Evolutionary conservation across 2,797 vertebrate species (phyloP).

Genomic region (Parotocinclus haroldoi): DNA sequence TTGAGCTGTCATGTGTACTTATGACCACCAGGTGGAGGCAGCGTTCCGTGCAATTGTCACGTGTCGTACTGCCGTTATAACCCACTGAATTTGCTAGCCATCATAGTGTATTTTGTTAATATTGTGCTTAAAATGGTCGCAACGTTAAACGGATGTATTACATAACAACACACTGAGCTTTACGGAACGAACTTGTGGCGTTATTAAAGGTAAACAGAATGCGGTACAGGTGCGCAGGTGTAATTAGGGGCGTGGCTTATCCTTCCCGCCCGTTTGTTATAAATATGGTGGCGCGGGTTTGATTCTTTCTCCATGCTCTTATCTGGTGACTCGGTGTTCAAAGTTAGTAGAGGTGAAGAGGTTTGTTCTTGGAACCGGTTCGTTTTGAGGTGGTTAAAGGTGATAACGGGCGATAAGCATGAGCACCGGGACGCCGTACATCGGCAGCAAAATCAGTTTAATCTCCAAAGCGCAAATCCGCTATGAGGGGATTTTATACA

Average conservation of each 20-base stretch:
- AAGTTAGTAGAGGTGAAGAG: no score
- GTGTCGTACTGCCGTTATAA: no score
- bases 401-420: conserved; percentile 54
- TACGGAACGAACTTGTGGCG: no score
- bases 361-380: not conserved
- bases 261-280: not conserved
- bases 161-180: not conserved
- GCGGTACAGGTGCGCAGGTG: conserved; percentile 16
- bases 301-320: accelerated
- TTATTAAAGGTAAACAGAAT: not conserved
- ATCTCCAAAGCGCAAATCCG: conserved; percentile 94
- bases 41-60: no score
- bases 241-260: conserved; percentile 17
- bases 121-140: not conserved
- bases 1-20: no score
- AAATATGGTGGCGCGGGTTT: not conserved
- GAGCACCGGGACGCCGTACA: conserved; percentile 81
- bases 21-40: no score
- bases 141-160: not conserved
- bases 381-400: no score
- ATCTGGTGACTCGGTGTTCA: no score
- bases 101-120: not conserved
- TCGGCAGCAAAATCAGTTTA: conserved; percentile 86
- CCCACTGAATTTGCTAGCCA: no score
- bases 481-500: conserved; percentile 92